These are phyloP conservation scores for Agriopis aurantiaria DNA, from an alignment of 2,888 invertebrate genomes.

Conservation along the genomic window DNA sequence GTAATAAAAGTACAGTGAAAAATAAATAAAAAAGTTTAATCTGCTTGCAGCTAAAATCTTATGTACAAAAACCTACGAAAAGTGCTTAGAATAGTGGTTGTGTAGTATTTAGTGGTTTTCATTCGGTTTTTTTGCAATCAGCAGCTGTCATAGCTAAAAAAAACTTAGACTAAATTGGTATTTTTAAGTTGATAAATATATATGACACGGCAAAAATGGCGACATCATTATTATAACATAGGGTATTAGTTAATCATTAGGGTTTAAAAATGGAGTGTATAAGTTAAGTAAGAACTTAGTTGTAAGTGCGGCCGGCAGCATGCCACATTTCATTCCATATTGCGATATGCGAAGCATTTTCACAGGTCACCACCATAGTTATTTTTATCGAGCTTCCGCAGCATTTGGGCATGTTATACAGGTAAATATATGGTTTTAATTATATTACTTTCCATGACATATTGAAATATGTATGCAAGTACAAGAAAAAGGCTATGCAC, in stretches of 20 bases:
- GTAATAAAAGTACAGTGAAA: too few species aligned
- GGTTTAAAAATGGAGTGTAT: neutral
- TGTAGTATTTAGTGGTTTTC: too few species aligned
- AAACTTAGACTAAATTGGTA: too few species aligned
- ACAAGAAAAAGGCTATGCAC: too few species aligned
- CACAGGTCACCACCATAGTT: slow-evolving; percentile 8
- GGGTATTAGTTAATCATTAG: neutral
- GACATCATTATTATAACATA: neutral
- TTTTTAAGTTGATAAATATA: neutral
- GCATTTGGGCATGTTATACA: slow-evolving; percentile 9
- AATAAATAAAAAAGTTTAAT: too few species aligned
- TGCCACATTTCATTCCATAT: slow-evolving; percentile 4
- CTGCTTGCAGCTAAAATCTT: too few species aligned
- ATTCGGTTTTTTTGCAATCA: too few species aligned
- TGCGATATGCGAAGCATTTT: slow-evolving; percentile 22
- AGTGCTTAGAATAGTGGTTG: too few species aligned
- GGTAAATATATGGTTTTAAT: neutral
- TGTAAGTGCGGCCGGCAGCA: neutral
- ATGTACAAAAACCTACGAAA: too few species aligned
- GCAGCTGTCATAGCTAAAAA: too few species aligned
- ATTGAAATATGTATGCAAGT: neutral
- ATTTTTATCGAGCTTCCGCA: slow-evolving; percentile 13
- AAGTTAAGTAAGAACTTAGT: neutral
- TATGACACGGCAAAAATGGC: neutral
- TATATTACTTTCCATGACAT: neutral